These are phyloP conservation scores for Lepidurus packardi DNA, from an alignment of 1,140 invertebrate genomes.

Conservation along the genomic window DNA sequence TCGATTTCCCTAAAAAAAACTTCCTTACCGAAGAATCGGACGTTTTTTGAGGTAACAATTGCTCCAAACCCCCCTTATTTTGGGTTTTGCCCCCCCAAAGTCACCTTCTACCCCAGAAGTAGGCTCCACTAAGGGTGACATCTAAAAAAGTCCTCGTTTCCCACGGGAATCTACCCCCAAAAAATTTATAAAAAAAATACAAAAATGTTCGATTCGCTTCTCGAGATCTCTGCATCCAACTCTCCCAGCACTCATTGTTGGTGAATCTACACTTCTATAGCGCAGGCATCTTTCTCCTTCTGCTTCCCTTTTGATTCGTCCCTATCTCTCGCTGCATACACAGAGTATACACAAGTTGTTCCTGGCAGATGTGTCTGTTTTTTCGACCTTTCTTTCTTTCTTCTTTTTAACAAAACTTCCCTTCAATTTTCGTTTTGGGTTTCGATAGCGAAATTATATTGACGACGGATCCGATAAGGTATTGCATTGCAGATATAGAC, in stretches of 20 bases:
- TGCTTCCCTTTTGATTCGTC: background rate
- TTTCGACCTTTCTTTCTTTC: background rate
- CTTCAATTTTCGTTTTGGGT: too few relatives aligned
- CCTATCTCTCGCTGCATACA: background rate
- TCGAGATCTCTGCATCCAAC: conserved; percentile 3
- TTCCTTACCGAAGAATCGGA: too few relatives aligned
- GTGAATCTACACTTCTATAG: background rate
- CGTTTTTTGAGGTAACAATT: too few relatives aligned
- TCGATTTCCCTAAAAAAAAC: too few relatives aligned
- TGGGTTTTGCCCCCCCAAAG: too few relatives aligned
- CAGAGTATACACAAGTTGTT: background rate
- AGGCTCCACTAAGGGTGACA: background rate
- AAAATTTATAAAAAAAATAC: background rate
- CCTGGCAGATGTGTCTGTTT: background rate
- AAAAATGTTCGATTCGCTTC: background rate
- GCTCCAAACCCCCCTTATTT: too few relatives aligned
- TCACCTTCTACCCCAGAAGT: too few relatives aligned
- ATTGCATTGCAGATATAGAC: background rate
- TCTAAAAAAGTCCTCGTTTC: background rate
- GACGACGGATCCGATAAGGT: background rate
- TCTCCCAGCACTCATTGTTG: conserved; percentile 4
- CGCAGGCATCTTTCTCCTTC: background rate
- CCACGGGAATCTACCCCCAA: background rate
- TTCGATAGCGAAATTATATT: too few relatives aligned
- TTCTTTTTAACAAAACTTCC: background rate